Conservation (phyloP, 2,888 invertebrate genomes). For the Pediacus dermestoides region DNA sequence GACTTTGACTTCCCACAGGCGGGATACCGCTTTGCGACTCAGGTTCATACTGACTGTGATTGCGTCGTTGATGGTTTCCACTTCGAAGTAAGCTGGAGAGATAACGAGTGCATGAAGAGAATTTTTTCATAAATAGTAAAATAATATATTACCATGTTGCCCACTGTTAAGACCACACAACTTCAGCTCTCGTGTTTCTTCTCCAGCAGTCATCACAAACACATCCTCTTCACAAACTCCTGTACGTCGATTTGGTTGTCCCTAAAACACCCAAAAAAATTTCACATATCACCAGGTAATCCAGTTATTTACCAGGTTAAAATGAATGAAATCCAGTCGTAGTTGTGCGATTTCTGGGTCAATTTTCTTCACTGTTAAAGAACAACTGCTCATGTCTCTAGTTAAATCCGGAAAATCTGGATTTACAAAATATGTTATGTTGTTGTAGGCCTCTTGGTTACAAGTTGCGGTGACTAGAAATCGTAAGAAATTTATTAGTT, state of each 20-base stretch:
- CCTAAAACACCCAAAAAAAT: constrained; percentile 50
- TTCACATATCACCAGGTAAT: not conserved
- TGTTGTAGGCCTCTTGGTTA: constrained; percentile 68
- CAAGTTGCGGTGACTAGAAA: constrained; percentile 70
- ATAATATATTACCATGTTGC: constrained; percentile 62
- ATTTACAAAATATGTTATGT: constrained; percentile 78
- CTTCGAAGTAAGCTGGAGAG: constrained; percentile 67
- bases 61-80: constrained; percentile 56
- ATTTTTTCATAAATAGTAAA: too few relatives aligned
- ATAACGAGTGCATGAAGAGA: too few relatives aligned
- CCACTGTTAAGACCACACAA: constrained; percentile 81
- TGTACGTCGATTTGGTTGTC: constrained; percentile 75
- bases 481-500: not conserved
- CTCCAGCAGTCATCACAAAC: constrained; percentile 58
- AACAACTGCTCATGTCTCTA: constrained; percentile 64
- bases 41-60: constrained; percentile 56
- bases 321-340: constrained; percentile 78
- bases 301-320: constrained; percentile 64
- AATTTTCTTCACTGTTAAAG: constrained; percentile 69
- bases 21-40: constrained; percentile 60
- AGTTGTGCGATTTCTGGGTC: constrained; percentile 79
- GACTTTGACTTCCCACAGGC: constrained; percentile 76
- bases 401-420: constrained; percentile 79
- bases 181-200: constrained; percentile 57
- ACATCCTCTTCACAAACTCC: constrained; percentile 77